phyloP scores from a whole-genome alignment of 2,888 invertebrate genomes.

The Erpobdella octoculata region DNA sequence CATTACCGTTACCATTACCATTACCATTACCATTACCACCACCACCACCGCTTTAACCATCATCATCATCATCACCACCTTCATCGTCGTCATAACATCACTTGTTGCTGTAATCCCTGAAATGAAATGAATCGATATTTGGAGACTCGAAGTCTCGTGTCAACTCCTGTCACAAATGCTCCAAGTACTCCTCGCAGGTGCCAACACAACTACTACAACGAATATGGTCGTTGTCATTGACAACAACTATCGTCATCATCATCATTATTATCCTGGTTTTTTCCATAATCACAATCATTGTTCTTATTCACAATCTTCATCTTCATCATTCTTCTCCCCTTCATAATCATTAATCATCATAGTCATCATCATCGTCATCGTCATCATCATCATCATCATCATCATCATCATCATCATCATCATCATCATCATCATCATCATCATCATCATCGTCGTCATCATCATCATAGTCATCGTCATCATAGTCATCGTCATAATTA shows the following conservation, averaged over 20 bases:
- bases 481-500: neutral
- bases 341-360: neutral
- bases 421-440: slow-evolving; percentile 16
- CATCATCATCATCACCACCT: slow-evolving; percentile 16
- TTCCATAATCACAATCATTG: neutral
- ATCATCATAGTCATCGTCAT: slow-evolving; percentile 8
- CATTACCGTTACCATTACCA: slow-evolving; percentile 5
- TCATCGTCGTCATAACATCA: slow-evolving; percentile 9
- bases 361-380: neutral
- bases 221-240: too few species aligned
- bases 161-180: too few species aligned
- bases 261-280: neutral
- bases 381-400: neutral
- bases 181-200: too few species aligned
- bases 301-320: neutral
- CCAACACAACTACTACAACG: too few species aligned
- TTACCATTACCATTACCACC: slow-evolving; percentile 9
- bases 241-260: neutral
- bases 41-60: slow-evolving; percentile 11
- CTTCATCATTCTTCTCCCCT: neutral
- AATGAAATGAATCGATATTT: too few species aligned
- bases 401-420: slow-evolving; percentile 12
- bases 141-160: too few species aligned
- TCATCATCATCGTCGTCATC: slow-evolving; percentile 12
- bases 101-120: too few species aligned